These are phyloP conservation scores for Trissoscelio sp. DNA, from an alignment of 2,888 invertebrate species.

Conservation along the genomic window DNA sequence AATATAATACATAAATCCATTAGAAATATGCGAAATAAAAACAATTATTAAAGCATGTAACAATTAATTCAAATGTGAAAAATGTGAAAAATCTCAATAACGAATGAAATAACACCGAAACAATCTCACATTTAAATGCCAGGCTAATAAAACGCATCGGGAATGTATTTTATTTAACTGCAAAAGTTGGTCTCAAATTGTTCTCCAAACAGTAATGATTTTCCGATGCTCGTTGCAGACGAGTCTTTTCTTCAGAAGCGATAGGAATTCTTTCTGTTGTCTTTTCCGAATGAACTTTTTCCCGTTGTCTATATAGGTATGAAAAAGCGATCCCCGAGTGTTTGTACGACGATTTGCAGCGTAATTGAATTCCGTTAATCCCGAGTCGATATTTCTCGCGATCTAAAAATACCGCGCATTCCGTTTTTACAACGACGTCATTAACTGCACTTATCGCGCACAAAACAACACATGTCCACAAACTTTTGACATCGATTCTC, in stretches of 20 bases:
- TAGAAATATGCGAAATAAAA: no score
- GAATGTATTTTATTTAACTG: conserved; percentile 39
- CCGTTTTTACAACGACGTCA: conserved; percentile 2
- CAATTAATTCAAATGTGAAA: no score
- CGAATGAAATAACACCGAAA: no score
- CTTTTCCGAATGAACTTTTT: conserved; percentile 54
- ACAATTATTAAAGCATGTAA: no score
- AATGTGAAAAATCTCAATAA: no score
- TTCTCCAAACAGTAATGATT: conserved; percentile 51
- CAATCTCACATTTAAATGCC: conserved; percentile 26
- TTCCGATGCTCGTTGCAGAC: conserved; percentile 23
- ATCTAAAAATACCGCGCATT: conserved; percentile 31
- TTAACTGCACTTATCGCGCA: no score
- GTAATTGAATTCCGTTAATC: conserved; percentile 64
- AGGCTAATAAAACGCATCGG: conserved; percentile 15
- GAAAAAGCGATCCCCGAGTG: conserved; percentile 52
- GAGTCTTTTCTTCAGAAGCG: conserved; percentile 23
- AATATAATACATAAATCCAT: no score
- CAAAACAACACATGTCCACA: conserved; percentile 2
- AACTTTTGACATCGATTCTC: not conserved
- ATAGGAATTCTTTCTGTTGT: conserved; percentile 63
- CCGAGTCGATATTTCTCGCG: conserved; percentile 35
- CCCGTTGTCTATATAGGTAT: conserved; percentile 38
- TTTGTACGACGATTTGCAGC: conserved; percentile 54
- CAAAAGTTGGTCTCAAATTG: conserved; percentile 34